Conservation (phyloP, 2,888 invertebrate genomes). For the Heliconius aoede region DNA sequence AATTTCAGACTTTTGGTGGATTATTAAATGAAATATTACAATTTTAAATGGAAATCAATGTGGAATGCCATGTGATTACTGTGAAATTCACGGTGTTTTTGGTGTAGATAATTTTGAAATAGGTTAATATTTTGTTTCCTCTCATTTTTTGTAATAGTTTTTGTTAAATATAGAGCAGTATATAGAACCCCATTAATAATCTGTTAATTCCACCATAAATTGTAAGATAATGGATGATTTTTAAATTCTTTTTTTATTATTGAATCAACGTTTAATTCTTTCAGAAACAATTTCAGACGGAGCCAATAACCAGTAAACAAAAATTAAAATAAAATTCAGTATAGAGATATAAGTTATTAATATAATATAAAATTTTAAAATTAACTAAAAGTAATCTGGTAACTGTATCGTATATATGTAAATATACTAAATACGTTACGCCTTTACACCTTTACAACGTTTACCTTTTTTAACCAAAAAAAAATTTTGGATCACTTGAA, state of each 20-base stretch:
- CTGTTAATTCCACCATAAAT: too few species aligned
- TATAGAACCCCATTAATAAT: too few species aligned
- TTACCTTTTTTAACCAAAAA: constrained; percentile 4
- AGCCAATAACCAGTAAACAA: too few species aligned
- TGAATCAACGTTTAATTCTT: neutral
- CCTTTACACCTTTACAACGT: neutral
- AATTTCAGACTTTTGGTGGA: neutral
- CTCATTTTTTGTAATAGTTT: too few species aligned
- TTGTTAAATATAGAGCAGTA: too few species aligned
- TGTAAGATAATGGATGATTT: too few species aligned
- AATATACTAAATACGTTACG: neutral
- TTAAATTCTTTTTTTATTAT: too few species aligned
- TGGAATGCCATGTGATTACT: neutral
- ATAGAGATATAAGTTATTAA: neutral
- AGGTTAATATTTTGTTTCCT: too few species aligned
- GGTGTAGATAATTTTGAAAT: too few species aligned
- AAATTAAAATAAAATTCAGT: neutral
- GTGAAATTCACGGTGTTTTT: neutral
- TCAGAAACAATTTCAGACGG: neutral
- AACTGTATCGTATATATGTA: neutral
- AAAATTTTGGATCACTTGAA: constrained; percentile 30
- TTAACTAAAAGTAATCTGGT: neutral
- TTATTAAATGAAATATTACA: neutral
- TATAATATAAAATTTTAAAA: neutral
- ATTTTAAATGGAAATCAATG: neutral